Percentiles rank a stretch among this genome's conserved stretches.
Evolutionary conservation across 2,888 invertebrate genomes (phyloP).

Genomic region (Orchesellides sinensis): DNA sequence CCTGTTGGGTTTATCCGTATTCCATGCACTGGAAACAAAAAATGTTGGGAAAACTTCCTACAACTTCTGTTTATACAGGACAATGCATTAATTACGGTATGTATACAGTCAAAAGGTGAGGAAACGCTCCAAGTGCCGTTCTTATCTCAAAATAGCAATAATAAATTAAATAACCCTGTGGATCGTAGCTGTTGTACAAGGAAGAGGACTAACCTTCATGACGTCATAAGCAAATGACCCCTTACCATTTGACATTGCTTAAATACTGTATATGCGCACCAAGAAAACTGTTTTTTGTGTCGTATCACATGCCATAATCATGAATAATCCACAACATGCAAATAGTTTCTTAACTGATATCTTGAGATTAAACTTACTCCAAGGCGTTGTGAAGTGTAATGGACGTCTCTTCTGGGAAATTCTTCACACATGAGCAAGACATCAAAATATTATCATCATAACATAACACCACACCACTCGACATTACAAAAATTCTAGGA

Average conservation of each 20-base stretch:
- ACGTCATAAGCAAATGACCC: too few relatives aligned
- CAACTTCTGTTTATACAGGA: neutral
- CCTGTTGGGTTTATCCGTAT: too few relatives aligned
- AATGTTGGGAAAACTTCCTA: neutral
- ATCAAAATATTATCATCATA: conserved; percentile 59
- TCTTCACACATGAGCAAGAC: conserved; percentile 54
- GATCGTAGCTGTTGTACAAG: too few relatives aligned
- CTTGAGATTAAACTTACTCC: conserved; percentile 54
- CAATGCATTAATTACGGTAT: too few relatives aligned
- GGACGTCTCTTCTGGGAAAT: conserved; percentile 57
- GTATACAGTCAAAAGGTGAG: too few relatives aligned
- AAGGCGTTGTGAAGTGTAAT: conserved; percentile 42
- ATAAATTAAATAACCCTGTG: too few relatives aligned
- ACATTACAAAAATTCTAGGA: conserved; percentile 3
- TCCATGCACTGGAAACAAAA: too few relatives aligned
- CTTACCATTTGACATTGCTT: neutral
- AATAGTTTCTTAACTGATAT: conserved; percentile 63
- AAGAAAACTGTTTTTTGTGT: conserved; percentile 17
- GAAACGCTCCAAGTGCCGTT: too few relatives aligned
- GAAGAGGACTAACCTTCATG: too few relatives aligned
- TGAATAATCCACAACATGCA: conserved; percentile 59
- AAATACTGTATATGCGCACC: neutral
- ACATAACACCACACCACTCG: conserved; percentile 31
- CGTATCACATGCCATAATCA: conserved; percentile 34
- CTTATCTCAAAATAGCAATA: too few relatives aligned